phyloP scores from a whole-genome alignment of 1,140 invertebrate species.

The Leptinotarsa undecemlineata region DNA sequence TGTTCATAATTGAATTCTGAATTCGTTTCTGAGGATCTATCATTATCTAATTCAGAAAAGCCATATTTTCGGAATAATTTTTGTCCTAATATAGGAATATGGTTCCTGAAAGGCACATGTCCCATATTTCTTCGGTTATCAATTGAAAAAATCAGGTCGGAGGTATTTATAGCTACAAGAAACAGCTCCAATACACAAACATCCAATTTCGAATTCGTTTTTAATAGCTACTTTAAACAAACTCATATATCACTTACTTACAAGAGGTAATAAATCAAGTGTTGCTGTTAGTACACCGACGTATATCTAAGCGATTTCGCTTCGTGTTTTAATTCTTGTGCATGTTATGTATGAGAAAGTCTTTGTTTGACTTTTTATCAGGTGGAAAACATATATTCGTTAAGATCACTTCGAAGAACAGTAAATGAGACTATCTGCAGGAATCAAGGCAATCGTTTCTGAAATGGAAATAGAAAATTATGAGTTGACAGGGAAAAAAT shows the following conservation, averaged over 20 bases:
- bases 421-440: background rate
- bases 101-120: no score
- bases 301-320: slow-evolving; percentile 8
- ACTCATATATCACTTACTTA: slow-evolving; percentile 8
- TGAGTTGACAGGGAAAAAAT: background rate
- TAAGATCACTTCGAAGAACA: background rate
- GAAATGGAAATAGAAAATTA: background rate
- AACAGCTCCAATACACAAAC: slow-evolving; percentile 2
- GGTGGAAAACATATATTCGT: background rate
- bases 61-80: no score
- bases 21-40: no score
- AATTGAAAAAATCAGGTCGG: background rate
- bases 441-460: background rate
- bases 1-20: no score
- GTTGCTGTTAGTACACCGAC: slow-evolving; percentile 7
- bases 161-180: background rate
- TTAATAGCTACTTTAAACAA: slow-evolving; percentile 8
- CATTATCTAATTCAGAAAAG: no score
- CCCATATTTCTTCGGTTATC: background rate
- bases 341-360: slow-evolving; percentile 8
- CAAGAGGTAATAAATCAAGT: slow-evolving; percentile 6
- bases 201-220: slow-evolving; percentile 6
- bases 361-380: slow-evolving; percentile 8
- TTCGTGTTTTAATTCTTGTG: slow-evolving; percentile 6
- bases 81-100: no score